Percentiles rank a stretch among this genome's conserved stretches.
phyloP scores from a whole-genome alignment of 2,797 vertebrate species.

The Danio tinwini region DNA sequence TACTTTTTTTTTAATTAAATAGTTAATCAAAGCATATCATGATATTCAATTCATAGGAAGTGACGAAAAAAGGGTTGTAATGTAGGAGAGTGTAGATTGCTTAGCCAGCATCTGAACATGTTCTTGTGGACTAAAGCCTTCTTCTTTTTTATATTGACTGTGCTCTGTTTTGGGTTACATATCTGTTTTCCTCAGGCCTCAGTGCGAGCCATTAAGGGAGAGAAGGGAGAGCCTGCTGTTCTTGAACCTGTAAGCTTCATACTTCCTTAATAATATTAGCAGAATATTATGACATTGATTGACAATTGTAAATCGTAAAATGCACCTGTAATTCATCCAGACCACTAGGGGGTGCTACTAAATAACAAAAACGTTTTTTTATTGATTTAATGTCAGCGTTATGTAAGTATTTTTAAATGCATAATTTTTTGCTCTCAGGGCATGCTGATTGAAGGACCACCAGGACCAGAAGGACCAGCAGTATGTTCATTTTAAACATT shows the following conservation, averaged over 20 bases:
- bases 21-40: background rate
- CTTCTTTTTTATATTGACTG: conserved; percentile 69
- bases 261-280: background rate
- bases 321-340: background rate
- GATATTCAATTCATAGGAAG: background rate
- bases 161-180: conserved; percentile 82
- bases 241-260: conserved; percentile 87
- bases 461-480: conserved; percentile 89
- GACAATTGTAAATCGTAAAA: background rate
- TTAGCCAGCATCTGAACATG: background rate
- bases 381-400: background rate
- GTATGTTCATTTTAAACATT: conserved; percentile 73
- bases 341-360: conserved; percentile 10
- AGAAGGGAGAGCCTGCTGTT: conserved; percentile 90
- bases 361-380: background rate
- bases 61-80: conserved; percentile 5
- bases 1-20: background rate
- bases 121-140: background rate
- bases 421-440: conserved; percentile 74
- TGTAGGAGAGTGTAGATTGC: conserved; percentile 7
- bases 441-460: conserved; percentile 91
- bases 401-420: background rate
- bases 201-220: conserved; percentile 86
- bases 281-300: background rate
- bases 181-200: conserved; percentile 87